Evolutionary conservation across 2,888 invertebrate genomes (phyloP).

Genomic region (Chouioia cunea): DNA sequence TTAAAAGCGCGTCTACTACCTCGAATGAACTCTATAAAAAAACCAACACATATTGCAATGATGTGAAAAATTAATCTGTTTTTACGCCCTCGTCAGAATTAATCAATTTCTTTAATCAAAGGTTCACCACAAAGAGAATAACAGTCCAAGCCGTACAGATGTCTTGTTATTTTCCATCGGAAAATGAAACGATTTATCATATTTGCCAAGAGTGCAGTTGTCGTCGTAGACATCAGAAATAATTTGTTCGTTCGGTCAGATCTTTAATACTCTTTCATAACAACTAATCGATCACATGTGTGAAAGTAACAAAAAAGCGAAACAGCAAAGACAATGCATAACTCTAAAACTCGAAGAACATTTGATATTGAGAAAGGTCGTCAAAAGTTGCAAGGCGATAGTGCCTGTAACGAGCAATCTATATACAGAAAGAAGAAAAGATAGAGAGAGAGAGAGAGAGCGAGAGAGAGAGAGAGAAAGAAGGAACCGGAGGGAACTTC

Average conservation of each 20-base stretch:
- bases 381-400: conserved; percentile 33
- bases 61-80: too few species aligned
- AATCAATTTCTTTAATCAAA: too few species aligned
- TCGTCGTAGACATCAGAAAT: conserved; percentile 19
- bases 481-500: too few species aligned
- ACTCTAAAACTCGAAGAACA: neutral
- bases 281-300: conserved; percentile 24
- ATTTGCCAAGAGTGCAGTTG: neutral
- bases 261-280: conserved; percentile 21
- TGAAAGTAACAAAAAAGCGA: neutral
- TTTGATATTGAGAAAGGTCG: conserved; percentile 40
- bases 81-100: too few species aligned
- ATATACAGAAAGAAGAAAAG: conserved; percentile 53
- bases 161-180: conserved; percentile 3
- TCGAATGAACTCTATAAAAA: too few species aligned
- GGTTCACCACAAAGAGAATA: too few species aligned
- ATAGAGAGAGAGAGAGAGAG: conserved; percentile 1
- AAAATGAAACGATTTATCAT: conserved; percentile 23
- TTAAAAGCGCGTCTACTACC: too few species aligned
- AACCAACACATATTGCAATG: too few species aligned
- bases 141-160: too few species aligned
- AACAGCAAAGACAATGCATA: neutral
- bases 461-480: conserved; percentile 1
- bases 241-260: conserved; percentile 19
- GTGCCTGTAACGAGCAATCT: conserved; percentile 59